These are phyloP conservation scores for Gallinago jamesoni DNA, from an alignment of 2,113 vertebrate genomes.

Conservation along the genomic window DNA sequence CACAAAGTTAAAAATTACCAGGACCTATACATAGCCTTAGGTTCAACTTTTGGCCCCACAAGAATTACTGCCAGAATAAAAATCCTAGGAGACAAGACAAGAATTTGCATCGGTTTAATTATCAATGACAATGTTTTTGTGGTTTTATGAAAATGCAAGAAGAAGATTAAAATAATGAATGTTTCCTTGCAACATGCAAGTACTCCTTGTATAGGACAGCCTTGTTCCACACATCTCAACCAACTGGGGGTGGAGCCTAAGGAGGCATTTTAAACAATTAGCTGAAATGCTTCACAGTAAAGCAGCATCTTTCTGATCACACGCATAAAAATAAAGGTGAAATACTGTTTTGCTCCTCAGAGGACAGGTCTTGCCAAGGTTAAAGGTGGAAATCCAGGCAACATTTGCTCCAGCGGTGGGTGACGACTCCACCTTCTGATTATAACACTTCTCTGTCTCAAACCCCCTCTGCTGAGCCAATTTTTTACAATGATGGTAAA, in stretches of 20 bases:
- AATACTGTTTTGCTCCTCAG: background rate
- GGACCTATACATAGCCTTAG: slow-evolving; percentile 21
- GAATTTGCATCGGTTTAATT: slow-evolving; percentile 48
- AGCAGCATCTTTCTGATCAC: background rate
- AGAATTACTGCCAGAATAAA: slow-evolving; percentile 4
- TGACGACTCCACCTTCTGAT: background rate
- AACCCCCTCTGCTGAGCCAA: background rate
- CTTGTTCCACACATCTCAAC: background rate
- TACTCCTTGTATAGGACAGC: background rate
- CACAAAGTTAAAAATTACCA: slow-evolving; percentile 50
- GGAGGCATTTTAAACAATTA: background rate
- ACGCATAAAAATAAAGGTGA: background rate
- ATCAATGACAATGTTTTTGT: slow-evolving; percentile 12
- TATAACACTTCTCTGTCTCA: background rate
- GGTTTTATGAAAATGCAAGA: slow-evolving; percentile 20
- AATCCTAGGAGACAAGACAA: slow-evolving; percentile 4
- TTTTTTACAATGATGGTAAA: background rate
- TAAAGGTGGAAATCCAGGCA: background rate
- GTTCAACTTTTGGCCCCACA: slow-evolving; percentile 45
- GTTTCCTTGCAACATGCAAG: background rate
- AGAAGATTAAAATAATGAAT: background rate
- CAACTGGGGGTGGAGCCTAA: background rate
- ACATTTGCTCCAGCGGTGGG: background rate
- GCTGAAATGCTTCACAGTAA: background rate
- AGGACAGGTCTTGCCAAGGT: background rate